Evolutionary conservation across 1,140 invertebrate genomes (phyloP).

Genomic region (Yoshiicerus persimilis): DNA sequence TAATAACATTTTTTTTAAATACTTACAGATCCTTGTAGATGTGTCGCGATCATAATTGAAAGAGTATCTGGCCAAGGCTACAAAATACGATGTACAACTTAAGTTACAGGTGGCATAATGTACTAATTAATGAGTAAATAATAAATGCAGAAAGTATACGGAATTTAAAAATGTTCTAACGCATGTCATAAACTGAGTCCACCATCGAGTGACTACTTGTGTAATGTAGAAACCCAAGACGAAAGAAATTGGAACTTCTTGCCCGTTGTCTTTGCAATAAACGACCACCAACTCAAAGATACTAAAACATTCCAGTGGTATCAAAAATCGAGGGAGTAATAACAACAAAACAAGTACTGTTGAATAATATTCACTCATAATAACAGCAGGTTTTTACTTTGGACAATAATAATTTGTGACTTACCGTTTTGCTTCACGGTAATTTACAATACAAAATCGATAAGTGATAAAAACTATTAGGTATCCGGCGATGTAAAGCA

Average conservation of each 20-base stretch:
- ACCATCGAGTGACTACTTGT: constrained; percentile 60
- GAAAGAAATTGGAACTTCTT: constrained; percentile 57
- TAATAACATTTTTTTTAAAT: not conserved
- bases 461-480: no score
- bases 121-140: not conserved
- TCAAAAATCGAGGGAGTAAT: no score
- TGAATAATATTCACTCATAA: no score
- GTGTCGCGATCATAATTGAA: not conserved
- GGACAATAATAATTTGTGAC: no score
- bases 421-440: no score
- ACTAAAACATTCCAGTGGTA: no score
- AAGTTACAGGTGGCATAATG: not conserved
- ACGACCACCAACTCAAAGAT: not conserved
- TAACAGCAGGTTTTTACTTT: no score
- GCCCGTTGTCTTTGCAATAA: not conserved
- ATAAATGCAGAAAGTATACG: no score
- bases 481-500: no score
- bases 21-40: constrained; percentile 18
- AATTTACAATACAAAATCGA: no score
- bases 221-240: constrained; percentile 61
- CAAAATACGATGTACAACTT: not conserved
- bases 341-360: no score
- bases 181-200: constrained; percentile 55
- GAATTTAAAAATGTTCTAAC: constrained; percentile 21
- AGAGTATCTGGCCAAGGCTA: not conserved